phyloP scores from a whole-genome alignment of 2,888 invertebrate species.

The Melanargia galathea region DNA sequence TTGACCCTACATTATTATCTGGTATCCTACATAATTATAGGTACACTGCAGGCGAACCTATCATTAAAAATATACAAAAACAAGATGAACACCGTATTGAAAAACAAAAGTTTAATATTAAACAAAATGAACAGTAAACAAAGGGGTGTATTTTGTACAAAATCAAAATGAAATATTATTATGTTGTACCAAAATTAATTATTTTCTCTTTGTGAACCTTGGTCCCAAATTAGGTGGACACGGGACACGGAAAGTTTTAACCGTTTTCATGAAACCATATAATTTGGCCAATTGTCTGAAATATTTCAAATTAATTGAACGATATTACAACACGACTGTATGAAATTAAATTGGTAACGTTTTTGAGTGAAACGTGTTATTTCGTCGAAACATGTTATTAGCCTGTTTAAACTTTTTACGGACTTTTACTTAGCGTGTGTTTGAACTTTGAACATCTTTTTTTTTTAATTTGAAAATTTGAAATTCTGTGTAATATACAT shows the following conservation, averaged over 20 bases:
- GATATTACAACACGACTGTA: slow-evolving; percentile 26
- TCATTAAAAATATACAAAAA: not conserved
- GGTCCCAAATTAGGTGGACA: slow-evolving; percentile 27
- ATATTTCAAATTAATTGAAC: slow-evolving; percentile 35
- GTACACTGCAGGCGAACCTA: too few relatives aligned
- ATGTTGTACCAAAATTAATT: slow-evolving; percentile 33
- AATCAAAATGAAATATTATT: slow-evolving; percentile 13
- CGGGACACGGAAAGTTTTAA: slow-evolving; percentile 27
- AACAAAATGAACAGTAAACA: slow-evolving; percentile 10
- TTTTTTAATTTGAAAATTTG: not conserved
- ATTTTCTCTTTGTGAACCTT: slow-evolving; percentile 32
- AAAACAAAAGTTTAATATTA: slow-evolving; percentile 9
- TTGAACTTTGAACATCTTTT: slow-evolving; percentile 2
- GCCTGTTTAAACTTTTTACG: slow-evolving; percentile 14
- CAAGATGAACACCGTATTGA: not conserved
- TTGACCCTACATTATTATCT: too few relatives aligned
- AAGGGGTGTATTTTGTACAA: slow-evolving; percentile 21
- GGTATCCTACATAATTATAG: too few relatives aligned
- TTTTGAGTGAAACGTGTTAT: slow-evolving; percentile 16
- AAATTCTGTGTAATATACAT: not conserved
- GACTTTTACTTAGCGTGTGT: not conserved
- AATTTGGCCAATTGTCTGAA: slow-evolving; percentile 33
- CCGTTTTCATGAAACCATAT: slow-evolving; percentile 31
- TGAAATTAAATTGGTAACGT: slow-evolving; percentile 25
- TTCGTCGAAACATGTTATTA: slow-evolving; percentile 8